Evolutionary conservation across 2,888 invertebrate species (phyloP).

Genomic region (Stenurella melanura): DNA sequence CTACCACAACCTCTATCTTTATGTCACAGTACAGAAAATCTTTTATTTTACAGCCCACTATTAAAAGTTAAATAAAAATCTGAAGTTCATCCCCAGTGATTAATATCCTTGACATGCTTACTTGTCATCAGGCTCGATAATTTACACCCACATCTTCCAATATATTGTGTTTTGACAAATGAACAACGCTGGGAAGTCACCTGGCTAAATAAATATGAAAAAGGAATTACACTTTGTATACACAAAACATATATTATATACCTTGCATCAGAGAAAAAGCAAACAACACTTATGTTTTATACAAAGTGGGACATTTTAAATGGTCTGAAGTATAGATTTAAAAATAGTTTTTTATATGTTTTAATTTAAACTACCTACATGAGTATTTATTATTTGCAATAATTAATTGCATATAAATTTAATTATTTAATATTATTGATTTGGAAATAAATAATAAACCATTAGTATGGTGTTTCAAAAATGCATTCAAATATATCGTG

Average conservation of each 20-base stretch:
- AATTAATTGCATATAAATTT: too few relatives aligned
- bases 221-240: background rate
- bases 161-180: constrained; percentile 50
- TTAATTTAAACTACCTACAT: too few relatives aligned
- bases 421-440: too few relatives aligned
- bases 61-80: constrained; percentile 9
- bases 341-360: background rate
- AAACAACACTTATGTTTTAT: constrained; percentile 11
- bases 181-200: constrained; percentile 22
- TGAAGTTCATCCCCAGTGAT: constrained; percentile 29
- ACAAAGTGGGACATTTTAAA: background rate
- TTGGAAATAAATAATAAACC: too few relatives aligned
- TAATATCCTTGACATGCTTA: constrained; percentile 34
- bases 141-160: constrained; percentile 54
- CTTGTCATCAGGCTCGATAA: constrained; percentile 50
- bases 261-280: background rate
- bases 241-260: background rate
- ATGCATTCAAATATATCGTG: too few relatives aligned
- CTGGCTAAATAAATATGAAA: constrained; percentile 16
- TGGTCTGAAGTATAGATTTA: background rate
- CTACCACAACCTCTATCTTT: background rate
- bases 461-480: too few relatives aligned
- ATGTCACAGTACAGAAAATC: background rate
- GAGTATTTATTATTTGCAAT: too few relatives aligned
- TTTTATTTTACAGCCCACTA: background rate